Base-by-base conservation (phyloP, 2,888 invertebrate genomes). In the Syritta pipiens region DNA sequence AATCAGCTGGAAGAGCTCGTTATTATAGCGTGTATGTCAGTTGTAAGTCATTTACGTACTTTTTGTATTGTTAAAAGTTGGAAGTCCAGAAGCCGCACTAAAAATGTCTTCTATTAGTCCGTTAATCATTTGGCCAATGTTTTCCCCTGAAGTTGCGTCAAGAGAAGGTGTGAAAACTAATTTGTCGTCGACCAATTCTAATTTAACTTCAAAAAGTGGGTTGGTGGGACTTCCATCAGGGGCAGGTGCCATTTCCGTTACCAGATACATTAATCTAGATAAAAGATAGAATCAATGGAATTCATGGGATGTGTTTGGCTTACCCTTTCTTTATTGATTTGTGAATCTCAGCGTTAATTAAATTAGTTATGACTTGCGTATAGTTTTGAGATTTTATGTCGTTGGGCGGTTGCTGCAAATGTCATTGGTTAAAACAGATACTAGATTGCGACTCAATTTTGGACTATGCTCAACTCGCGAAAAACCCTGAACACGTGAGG, bases 121-220 rank as follows among this genome's bases (percentile, higher is more conserved):
- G 1, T 5, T 46, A 1, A 96, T 90, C 55, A 94, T 91, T 82
- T 91, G 90, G 81, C 93, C 92, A 84, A 97, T 93, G 63, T 94
- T 94, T 81, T 91, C 91, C 4, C 90, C 86, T 84, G 92, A 91
- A 17, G 92, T 92, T 49, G 91, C 84, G 74, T 95, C 93, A 84
- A 96, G 89, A 0, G 94, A 92, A 2, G 97, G 97, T 37, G 91
- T 89, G 86, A 94, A 96, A 77, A 91, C 90, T 84, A 97, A 93
- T 81, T 84, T 91, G 69, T 93, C 93, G 83, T 93, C 93, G 82
- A 91, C 91, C 28, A 97, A 90, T 85, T 94, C 93, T 81, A 96
- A 91, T 72, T 92, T 89, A 7, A 97, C 91, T 89, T 96, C 94
- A 89, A 96, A 93, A 53, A 97, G 91, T 1, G 97, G 95, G 68